Base-by-base conservation (phyloP, 1,140 invertebrate genomes). In the Acyrthosiphon pisum region DNA sequence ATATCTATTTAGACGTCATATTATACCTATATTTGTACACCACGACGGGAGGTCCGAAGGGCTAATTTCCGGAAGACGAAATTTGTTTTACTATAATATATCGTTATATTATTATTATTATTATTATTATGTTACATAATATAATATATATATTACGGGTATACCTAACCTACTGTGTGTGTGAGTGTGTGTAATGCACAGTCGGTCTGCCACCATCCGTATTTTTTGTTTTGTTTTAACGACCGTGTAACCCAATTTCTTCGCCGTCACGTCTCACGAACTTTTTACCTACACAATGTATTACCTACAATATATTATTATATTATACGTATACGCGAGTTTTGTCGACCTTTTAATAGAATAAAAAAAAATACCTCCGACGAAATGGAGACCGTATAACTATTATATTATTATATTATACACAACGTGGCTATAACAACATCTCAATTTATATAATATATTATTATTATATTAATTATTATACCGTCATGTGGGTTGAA, bases 61-160 rank as follows among this genome's bases (percentile, higher is more conserved):
- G 81, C 81, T 86, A 93, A 93, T 93, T 93, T 93, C 91, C 91
- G 91, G 91, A 53, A 76, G 22, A 92, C 41, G 48, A 83, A 92
- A 50, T 53, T 83, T 53, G n/a, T 53, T 48, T 50, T 84, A 68
- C n/a, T 68, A n/a, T 41, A 53, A 30, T n/a, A 44, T 35, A n/a
- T n/a, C 90, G 87, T 89, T 53, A 41, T 68, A 68, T 48, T 35
- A 22, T 41, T 37, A 37, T 50, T 50, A 35, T 50, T 50, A 35
- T 48, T 50, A 35, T 50, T 88, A 35, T n/a, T n/a, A 14, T 68
- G 14, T n/a, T n/a, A n/a, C 30, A 76, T 76, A 76, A 53, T 53
- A 53, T 22, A 22, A 53, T 53, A 53, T 53, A 8, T 56, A 88
- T 83, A 41, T 83, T 22, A 84, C 22, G 37, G 2, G 23, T 41